phyloP scores from a whole-genome alignment of 1,140 invertebrate species.

The Hypsibius dujardini region DNA sequence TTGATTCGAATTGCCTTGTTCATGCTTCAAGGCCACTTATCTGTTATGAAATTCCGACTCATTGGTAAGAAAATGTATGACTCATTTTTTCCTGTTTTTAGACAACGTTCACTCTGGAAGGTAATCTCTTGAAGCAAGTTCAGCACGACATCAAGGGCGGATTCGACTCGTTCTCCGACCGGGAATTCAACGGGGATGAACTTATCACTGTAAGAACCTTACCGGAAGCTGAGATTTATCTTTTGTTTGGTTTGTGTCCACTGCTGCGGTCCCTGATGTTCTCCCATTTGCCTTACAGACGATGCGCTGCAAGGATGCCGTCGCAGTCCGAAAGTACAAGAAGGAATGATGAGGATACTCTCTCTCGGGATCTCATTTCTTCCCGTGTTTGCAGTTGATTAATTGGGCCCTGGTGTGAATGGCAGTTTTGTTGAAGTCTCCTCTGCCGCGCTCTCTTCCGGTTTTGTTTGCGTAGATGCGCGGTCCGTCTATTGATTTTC shows the following conservation, averaged over 20 bases:
- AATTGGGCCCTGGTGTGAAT: no score
- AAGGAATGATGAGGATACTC: no score
- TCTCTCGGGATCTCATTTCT: no score
- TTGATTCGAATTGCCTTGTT: no score
- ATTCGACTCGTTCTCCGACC: background rate
- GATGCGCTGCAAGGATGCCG: background rate
- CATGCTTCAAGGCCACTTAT: background rate
- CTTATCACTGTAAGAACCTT: background rate
- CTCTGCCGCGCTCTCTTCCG: no score
- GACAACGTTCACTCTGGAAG: background rate
- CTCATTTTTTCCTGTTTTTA: background rate
- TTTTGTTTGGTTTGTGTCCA: background rate
- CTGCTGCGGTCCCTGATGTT: background rate
- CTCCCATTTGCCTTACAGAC: no score
- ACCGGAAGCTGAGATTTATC: background rate
- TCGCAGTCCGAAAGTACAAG: background rate
- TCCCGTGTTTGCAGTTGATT: no score
- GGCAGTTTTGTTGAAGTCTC: no score
- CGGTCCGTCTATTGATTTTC: no score
- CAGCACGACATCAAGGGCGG: background rate
- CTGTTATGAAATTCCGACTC: background rate
- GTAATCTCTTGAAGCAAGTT: background rate
- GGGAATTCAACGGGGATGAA: constrained; percentile 1
- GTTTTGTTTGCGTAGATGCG: no score
- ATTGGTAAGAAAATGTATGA: no score